phyloP scores from a whole-genome alignment of 2,888 invertebrate genomes.

The Epirrhoe alternata region DNA sequence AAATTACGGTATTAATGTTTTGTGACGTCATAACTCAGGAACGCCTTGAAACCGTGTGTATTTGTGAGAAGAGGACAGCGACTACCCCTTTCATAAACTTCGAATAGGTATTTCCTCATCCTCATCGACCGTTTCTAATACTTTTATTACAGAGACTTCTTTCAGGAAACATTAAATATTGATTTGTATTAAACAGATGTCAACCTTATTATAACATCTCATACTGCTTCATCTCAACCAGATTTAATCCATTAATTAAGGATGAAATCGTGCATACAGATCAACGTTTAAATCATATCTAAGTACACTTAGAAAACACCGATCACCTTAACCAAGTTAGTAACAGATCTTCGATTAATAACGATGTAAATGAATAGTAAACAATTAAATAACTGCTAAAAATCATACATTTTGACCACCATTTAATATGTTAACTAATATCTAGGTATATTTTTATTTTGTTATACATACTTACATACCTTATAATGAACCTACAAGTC shows the following conservation, averaged over 20 bases:
- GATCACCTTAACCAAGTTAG: conserved; percentile 39
- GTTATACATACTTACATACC: conserved; percentile 11
- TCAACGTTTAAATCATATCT: conserved; percentile 21
- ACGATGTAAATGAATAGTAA: conserved; percentile 22
- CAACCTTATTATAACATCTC: neutral
- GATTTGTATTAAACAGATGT: neutral
- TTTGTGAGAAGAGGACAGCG: no score
- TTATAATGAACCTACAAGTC: conserved; percentile 7
- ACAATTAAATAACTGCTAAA: conserved; percentile 17
- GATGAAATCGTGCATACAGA: conserved; percentile 18
- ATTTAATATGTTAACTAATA: conserved; percentile 7
- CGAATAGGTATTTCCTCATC: no score
- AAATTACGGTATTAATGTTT: no score
- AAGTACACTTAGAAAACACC: conserved; percentile 32
- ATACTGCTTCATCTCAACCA: neutral
- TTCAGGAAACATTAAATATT: neutral
- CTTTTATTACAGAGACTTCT: no score
- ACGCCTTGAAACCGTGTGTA: no score
- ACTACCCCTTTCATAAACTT: no score
- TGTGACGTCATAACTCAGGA: no score
- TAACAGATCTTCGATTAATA: conserved; percentile 42
- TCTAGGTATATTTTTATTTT: conserved; percentile 18
- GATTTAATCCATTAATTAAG: neutral
- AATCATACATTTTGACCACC: conserved; percentile 16
- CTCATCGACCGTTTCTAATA: no score